Base-by-base conservation (phyloP, 2,888 invertebrate species). In the Coremacera marginata region DNA sequence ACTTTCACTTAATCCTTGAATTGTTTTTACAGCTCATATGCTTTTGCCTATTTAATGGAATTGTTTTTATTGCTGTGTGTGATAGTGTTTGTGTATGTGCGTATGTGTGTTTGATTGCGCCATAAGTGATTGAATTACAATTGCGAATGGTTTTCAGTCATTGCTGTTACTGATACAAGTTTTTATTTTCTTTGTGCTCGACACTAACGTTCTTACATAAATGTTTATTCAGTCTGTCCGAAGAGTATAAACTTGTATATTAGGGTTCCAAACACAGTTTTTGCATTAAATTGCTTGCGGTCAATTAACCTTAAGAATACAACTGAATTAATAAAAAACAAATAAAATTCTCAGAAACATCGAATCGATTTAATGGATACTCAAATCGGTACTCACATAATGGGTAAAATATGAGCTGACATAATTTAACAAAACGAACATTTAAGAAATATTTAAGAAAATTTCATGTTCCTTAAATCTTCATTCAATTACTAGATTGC, bases 1-100 rank as follows among this genome's bases (percentile, higher is more conserved):
- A 60, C 57, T 60, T 60, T 27, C 16, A 25, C 57, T 11, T 60
- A 60, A 60, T 60, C 57, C 57, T 60, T 60, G 44, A 25, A 60
- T 60, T 60, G 57, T 25, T 19, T 44, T 44, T 60, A 60, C 57
- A 11, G 22, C 57, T 22, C 57, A 19, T 60, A 25, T 60, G 9
- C 27, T 22, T 27, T 19, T 27, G 55, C 22, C 19, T 44, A 44
- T 44, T 11, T 11, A 44, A 44, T 25, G 57, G 7, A 25, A 2
- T 60, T 27, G 57, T 25, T 60, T 60, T 60, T 25, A 3, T 60
- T 8, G 16, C 8, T 60, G 25, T 25, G 11, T 44, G 44, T 25
- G 57, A 9, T 22, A 8, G 22, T 25, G 57, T 25, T 2, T 25
- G 8, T 60, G 57, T 14, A 4, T 22, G 22, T 19, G 11, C 9